Conservation (phyloP, 2,113 vertebrate species). For the Trematomus loennbergii region DNA sequence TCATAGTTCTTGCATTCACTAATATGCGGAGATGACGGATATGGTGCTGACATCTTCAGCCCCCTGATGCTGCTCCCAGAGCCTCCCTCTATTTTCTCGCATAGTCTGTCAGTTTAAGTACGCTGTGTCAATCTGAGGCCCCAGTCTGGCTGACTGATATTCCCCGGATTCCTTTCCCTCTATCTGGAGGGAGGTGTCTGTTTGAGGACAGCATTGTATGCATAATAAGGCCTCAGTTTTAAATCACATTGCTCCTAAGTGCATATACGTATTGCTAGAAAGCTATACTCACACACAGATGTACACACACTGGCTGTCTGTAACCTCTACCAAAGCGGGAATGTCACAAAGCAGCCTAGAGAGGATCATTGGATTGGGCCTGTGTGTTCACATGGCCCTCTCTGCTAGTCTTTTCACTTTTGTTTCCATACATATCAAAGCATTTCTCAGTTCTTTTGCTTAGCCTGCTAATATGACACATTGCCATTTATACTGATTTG, state of each 20-base stretch:
- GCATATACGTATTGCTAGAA: conserved; percentile 23
- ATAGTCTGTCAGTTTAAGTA: conserved; percentile 62
- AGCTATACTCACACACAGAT: not conserved
- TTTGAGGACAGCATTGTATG: conserved; percentile 44
- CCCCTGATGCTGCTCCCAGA: conserved; percentile 52
- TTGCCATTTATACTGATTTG: conserved; percentile 76
- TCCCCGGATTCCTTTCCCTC: conserved; percentile 62
- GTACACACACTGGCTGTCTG: conserved; percentile 8
- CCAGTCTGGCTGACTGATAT: conserved; percentile 64
- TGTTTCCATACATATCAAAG: conserved; percentile 77
- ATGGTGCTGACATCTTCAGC: conserved; percentile 74
- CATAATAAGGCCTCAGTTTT: conserved; percentile 40
- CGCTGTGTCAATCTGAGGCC: conserved; percentile 66
- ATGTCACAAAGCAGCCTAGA: conserved; percentile 59
- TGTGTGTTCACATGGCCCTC: conserved; percentile 58
- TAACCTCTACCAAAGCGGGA: conserved; percentile 59
- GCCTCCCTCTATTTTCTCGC: conserved; percentile 54
- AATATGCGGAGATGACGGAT: conserved; percentile 75
- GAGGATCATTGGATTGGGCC: conserved; percentile 66
- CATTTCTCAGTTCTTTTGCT: conserved; percentile 62
- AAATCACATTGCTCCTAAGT: conserved; percentile 34
- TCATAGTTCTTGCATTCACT: conserved; percentile 72
- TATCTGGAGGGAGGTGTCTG: conserved; percentile 44
- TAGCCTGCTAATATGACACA: conserved; percentile 74
- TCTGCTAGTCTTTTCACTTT: conserved; percentile 67